Evolutionary conservation across 1,140 invertebrate species (phyloP).

Genomic region (Macrostomum lignano): DNA sequence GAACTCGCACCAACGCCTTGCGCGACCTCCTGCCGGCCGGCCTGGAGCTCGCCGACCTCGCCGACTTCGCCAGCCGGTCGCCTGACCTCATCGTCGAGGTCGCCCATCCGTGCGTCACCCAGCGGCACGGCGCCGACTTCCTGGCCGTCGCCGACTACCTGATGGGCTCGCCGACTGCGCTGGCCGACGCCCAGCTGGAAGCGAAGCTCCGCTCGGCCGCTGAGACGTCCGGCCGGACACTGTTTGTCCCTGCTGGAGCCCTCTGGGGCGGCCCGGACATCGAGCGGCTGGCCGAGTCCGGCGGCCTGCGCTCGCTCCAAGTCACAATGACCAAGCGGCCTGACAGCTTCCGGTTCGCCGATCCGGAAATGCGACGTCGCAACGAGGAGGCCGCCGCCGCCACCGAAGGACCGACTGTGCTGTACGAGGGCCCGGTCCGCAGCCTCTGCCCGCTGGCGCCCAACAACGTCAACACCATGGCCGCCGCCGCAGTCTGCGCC

Average conservation of each 20-base stretch:
- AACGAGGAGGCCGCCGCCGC: background rate
- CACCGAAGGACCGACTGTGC: background rate
- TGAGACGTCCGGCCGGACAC: constrained; percentile 19
- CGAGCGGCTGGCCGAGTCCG: constrained; percentile 34
- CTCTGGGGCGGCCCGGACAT: constrained; percentile 38
- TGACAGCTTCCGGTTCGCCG: constrained; percentile 29
- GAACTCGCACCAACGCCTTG: constrained; percentile 18
- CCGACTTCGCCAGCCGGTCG: constrained; percentile 14
- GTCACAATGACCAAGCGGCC: constrained; percentile 38
- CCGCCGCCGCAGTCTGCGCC: constrained; percentile 33
- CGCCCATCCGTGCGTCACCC: constrained; percentile 33
- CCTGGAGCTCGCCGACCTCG: background rate
- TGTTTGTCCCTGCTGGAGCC: constrained; percentile 35
- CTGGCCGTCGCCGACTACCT: constrained; percentile 28
- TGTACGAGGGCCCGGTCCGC: constrained; percentile 31
- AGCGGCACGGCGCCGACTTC: constrained; percentile 28
- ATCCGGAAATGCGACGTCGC: constrained; percentile 4
- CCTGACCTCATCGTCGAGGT: constrained; percentile 36
- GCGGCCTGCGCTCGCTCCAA: constrained; percentile 31
- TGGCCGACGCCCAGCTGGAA: constrained; percentile 28
- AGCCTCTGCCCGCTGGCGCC: constrained; percentile 34
- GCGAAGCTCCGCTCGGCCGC: constrained; percentile 16
- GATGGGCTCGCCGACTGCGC: constrained; percentile 34
- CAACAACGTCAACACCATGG: constrained; percentile 38
- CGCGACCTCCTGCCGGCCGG: background rate